Base-by-base conservation (phyloP, 2,113 vertebrate species). In the Pelecanoides urinatrix region DNA sequence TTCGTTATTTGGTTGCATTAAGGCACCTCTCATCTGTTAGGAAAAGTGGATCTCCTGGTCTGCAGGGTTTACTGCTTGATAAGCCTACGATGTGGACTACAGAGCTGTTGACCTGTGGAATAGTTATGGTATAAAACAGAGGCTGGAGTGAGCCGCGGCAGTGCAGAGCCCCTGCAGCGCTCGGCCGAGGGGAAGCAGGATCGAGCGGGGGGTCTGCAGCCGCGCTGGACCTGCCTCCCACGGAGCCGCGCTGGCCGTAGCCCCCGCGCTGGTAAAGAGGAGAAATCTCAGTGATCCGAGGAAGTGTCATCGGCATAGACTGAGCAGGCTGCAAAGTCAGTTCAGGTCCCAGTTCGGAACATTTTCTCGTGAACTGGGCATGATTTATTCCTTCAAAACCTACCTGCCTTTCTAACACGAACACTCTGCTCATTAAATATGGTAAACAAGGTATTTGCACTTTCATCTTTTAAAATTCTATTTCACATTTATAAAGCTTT, bases 71-170 rank as follows among this genome's bases (percentile, higher is more conserved):
- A 40, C 22, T 42, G 21, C 29, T n/a, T 62, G 30, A 2, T 40
- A 32, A 52, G 7, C 6, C 42, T 34, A 16, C 14, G 3, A 1
- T 5, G 4, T 22, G 11, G 3, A 4, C 17, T 58, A 1, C 8
- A 7, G 32, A 61, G 63, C 44, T 56, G 25, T 2, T 32, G 10
- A 34, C 4, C 12, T 30, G 17, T 59, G 36, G 70, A 65, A 61
- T 3, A 72, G 16, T 32, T 62, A 14, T 2, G 6, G 32, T 30
- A 11, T 18, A n/a, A 50, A 88, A 19, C 15, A 17, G 62, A 6
- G 2, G 5, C 38, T 3, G 0, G 11, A 11, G 32, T 6, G 20
- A 59, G 44, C 32, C 7, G 1, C 0, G 3, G 49, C 1, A 0
- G 18, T 3, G 42, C 3, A 0, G 42, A 45, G 53, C 38, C 53